Base-by-base conservation (phyloP, 2,113 vertebrate genomes). In the Scartelaos histophorus region DNA sequence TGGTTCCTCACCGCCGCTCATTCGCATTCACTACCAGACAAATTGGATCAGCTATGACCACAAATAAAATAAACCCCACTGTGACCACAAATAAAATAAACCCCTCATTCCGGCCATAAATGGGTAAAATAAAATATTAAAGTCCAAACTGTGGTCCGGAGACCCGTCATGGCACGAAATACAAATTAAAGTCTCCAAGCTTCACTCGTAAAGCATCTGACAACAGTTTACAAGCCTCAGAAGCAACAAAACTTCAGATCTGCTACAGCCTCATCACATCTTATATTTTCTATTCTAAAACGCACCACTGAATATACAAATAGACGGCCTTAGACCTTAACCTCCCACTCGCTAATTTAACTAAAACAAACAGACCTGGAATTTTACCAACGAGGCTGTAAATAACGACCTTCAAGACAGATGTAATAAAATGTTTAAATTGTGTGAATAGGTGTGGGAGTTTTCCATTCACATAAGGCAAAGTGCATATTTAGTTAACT, bases 1-100 rank as follows among this genome's bases (percentile, higher is more conserved):
- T 76, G 72, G 81, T 82, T 88, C 81, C 84, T 85, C 75, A 75
- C 73, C 51, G 38, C 65, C 70, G 67, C 85, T 88, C 88, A 84
- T 90, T 89, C 78, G n/a, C 74, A 91, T 90, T 87, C 90, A 80
- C 61, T 74, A 6, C 71, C 82, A 78, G 29, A 21, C 38, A 9
- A 56, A 56, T 53, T n/a, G 12, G 74, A 78, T 79, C 73, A 78
- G 58, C 82, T 64, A 24, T 66, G 69, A 69, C 81, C 61, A 35
- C 66, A 68, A 73, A 70, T 49, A 75, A 43, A 71, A 70, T 49
- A 75, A 43, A 71, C 73, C 71, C 81, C 54, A n/a, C 82, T 64
- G 21, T 66, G 69, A 69, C 81, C 61, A 35, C 66, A 68, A 73
- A 70, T 49, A 75, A 43, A 71, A 70, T 49, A 75, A 43, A 71